A percentile compares a stretch with the other conserved stretches of the same genome.
Conservation (phyloP, 2,113 vertebrate genomes). For the Pionites leucogaster region DNA sequence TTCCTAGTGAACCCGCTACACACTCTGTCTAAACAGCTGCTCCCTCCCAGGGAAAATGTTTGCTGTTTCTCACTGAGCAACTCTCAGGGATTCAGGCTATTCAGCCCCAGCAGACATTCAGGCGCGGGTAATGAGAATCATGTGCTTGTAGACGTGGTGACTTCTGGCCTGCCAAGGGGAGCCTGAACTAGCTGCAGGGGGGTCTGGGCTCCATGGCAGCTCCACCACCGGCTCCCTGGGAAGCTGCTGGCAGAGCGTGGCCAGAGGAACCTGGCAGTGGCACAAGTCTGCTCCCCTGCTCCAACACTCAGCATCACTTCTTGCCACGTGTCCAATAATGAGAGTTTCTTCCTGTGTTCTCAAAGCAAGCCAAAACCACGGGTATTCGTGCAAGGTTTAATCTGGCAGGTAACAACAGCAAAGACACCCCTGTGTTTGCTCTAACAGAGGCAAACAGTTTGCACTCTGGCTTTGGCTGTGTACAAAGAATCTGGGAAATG, state of each 20-base stretch:
- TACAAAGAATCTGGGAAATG: neutral
- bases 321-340: fast-evolving
- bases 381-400: neutral
- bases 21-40: neutral
- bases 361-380: neutral
- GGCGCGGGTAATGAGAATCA: neutral
- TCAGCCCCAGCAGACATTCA: neutral
- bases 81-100: neutral
- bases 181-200: neutral
- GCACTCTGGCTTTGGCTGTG: neutral
- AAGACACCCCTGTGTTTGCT: fast-evolving
- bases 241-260: neutral
- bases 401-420: neutral
- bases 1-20: constrained; percentile 10
- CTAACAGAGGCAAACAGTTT: neutral
- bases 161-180: constrained; percentile 10
- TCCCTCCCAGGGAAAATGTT: constrained; percentile 11
- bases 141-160: neutral
- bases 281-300: neutral
- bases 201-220: neutral
- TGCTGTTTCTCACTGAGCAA: neutral
- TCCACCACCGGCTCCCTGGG: neutral
- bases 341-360: neutral
- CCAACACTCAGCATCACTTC: neutral
- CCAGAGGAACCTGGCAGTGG: neutral